Base-by-base conservation (phyloP, 30 jellyfish, hydroid and myxozoan species). In the Cassiopea xamachana region DNA sequence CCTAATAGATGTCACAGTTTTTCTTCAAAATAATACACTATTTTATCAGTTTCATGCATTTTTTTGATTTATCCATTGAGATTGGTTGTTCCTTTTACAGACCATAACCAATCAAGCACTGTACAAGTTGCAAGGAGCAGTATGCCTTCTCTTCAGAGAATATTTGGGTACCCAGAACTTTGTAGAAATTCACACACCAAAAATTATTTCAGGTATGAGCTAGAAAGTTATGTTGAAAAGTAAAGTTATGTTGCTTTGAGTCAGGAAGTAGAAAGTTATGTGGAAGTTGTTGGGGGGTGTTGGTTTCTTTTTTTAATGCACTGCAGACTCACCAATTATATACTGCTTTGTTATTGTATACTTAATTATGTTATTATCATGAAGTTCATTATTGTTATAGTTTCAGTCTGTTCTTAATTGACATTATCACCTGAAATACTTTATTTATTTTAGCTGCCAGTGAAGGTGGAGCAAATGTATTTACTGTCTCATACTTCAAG, bases 381-480 rank as follows among this genome's bases (percentile, higher is more conserved):
- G 39, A 27, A 27, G 39, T 27, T 27, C 39, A 27, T 27, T 27
- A 0, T 27, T 27, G 39, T 27, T 27, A 27, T 27, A 0, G 0
- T 27, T 0, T 27, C 39, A 27, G 39, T 27, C 39, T 27, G 39
- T 27, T 27, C 39, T 27, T 27, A 27, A 27, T 27, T 27, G 39
- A 27, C 39, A 0, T 27, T 27, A 27, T 27, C 39, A 27, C 39
- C 39, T 27, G 0, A 27, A 71, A 18, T 71, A 18, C 51, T 16
- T 48, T 74, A n/a, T 61, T 15, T 49, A n/a, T 81, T 83, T 83
- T 80, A 97, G 99, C 99, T 87, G 99, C 99, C 50, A 93, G 99
- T 87, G 99, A 97, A 83, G 99, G 99, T 46, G 99, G 99, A 16
- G 99, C 99, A 1, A 97, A 97, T 89, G 98, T 97, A 43, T 97